A percentile compares a stretch with the other conserved stretches of the same genome.
These are phyloP conservation scores for Thalpophila matura DNA, from an alignment of 2,888 invertebrate genomes.

Conservation along the genomic window DNA sequence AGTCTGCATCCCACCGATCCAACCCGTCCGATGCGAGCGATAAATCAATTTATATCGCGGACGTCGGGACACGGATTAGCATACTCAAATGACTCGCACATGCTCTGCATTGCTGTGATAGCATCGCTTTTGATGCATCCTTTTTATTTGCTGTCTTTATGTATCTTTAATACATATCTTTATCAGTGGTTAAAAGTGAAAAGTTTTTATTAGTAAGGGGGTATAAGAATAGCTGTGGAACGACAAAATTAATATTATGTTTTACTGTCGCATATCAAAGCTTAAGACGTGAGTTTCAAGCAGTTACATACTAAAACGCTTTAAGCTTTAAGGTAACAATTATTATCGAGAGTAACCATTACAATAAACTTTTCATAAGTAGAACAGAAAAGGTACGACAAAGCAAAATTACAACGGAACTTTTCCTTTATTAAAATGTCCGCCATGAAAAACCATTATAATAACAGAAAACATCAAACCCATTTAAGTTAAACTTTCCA, in stretches of 20 bases:
- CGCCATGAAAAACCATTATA: conserved; percentile 51
- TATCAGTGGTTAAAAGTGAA: no score
- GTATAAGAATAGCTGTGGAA: no score
- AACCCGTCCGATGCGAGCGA: conserved; percentile 46
- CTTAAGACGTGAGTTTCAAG: no score
- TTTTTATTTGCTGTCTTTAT: conserved; percentile 40
- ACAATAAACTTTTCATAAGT: conserved; percentile 30
- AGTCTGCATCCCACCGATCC: conserved; percentile 25
- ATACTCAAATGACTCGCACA: conserved; percentile 63
- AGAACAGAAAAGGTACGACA: conserved; percentile 15
- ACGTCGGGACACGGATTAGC: conserved; percentile 55
- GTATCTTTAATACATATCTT: conserved; percentile 11
- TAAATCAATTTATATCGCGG: conserved; percentile 62
- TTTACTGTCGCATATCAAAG: no score
- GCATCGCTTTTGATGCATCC: conserved; percentile 39
- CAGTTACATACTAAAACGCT: background rate
- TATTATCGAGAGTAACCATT: background rate
- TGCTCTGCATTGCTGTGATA: conserved; percentile 34
- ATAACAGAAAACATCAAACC: conserved; percentile 55
- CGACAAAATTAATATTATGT: no score
- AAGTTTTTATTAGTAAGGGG: no score
- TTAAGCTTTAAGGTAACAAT: conserved; percentile 1
- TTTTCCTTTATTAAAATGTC: conserved; percentile 46
- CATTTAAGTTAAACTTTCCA: conserved; percentile 57
- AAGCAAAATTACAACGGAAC: conserved; percentile 20